Conservation (phyloP, 2,113 vertebrate species). For the Phasianus colchicus region DNA sequence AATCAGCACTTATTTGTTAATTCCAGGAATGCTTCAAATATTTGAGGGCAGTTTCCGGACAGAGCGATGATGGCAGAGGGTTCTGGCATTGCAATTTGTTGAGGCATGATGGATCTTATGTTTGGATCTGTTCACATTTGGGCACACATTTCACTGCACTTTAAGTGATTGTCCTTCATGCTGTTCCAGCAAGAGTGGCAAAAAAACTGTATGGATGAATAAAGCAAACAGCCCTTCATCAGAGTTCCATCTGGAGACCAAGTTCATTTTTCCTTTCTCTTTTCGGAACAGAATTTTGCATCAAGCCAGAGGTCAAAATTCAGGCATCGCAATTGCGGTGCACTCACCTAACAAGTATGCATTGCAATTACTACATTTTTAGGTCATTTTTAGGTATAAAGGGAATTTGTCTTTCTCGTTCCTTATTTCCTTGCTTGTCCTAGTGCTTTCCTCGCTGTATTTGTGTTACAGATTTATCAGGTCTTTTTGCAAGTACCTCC, state of each 20-base stretch:
- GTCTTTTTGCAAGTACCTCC: background rate
- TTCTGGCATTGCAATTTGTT: slow-evolving; percentile 24
- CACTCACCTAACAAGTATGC: background rate
- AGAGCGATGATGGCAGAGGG: slow-evolving; percentile 27
- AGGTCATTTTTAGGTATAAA: slow-evolving; percentile 4
- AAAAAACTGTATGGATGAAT: background rate
- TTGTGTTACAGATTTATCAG: background rate
- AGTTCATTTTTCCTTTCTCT: background rate
- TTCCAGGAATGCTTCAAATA: slow-evolving; percentile 75
- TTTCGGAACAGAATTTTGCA: slow-evolving; percentile 15
- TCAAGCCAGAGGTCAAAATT: slow-evolving; percentile 1
- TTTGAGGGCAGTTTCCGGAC: slow-evolving; percentile 64
- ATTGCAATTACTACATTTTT: background rate
- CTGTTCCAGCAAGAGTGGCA: background rate
- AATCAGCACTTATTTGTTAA: slow-evolving; percentile 73
- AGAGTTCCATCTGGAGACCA: background rate
- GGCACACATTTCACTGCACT: slow-evolving; percentile 26
- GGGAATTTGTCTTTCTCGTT: background rate
- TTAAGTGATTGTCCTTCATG: background rate
- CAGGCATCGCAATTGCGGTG: background rate
- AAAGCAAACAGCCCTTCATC: background rate
- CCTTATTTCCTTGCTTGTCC: background rate
- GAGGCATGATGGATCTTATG: slow-evolving; percentile 11
- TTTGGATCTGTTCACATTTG: background rate
- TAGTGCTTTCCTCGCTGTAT: background rate